Evolutionary conservation across 30 jellyfish, hydroid and myxozoan genomes (phyloP).

Genomic region (Aurelia aurita complex sp. Pacific): DNA sequence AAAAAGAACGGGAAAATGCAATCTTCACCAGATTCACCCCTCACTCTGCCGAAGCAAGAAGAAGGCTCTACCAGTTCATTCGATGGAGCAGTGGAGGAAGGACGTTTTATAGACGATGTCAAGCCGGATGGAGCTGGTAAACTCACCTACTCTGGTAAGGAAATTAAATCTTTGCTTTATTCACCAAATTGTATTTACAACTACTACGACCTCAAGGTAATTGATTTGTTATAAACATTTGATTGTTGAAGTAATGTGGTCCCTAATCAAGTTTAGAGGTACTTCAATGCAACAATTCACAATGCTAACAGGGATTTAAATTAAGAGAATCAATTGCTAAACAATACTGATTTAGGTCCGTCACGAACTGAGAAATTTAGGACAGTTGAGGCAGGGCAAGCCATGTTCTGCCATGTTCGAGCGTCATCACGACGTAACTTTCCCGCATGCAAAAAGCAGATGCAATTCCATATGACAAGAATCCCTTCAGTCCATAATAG

Average conservation of each 20-base stretch:
- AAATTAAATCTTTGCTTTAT: slow-evolving; percentile 59
- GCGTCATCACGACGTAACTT: too few species aligned
- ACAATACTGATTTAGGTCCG: too few species aligned
- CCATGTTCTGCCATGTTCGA: too few species aligned
- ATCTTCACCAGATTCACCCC: slow-evolving; percentile 73
- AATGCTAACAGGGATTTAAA: slow-evolving; percentile 47
- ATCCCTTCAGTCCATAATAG: too few species aligned
- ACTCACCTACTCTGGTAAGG: slow-evolving; percentile 70
- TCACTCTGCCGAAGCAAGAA: slow-evolving; percentile 72
- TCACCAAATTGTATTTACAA: slow-evolving; percentile 71
- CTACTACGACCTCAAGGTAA: slow-evolving; percentile 74
- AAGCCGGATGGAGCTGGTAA: slow-evolving; percentile 54
- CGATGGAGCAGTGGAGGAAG: slow-evolving; percentile 66
- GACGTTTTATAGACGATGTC: slow-evolving; percentile 52
- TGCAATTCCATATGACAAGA: too few species aligned
- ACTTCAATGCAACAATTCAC: slow-evolving; percentile 63
- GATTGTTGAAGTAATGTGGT: slow-evolving; percentile 65
- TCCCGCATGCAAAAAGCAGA: too few species aligned
- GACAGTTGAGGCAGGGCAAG: too few species aligned
- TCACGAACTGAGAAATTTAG: too few species aligned
- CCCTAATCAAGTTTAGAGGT: slow-evolving; percentile 64
- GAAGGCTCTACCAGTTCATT: slow-evolving; percentile 54
- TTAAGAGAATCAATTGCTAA: slow-evolving; percentile 2
- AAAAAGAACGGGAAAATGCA: slow-evolving; percentile 58
- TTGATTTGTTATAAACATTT: slow-evolving; percentile 72